Base-by-base conservation (phyloP, 2,888 invertebrate genomes). In the Chirona hameri region DNA sequence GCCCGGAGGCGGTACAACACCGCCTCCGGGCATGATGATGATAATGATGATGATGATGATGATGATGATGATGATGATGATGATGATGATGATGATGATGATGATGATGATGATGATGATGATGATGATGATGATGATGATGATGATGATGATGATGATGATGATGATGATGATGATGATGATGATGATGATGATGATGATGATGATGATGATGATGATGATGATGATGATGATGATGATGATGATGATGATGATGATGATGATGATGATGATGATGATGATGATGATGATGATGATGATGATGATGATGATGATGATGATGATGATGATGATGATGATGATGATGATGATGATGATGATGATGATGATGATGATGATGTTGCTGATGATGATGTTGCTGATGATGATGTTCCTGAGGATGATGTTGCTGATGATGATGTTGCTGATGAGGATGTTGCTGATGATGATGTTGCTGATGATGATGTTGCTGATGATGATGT, bases 281-380 rank as follows among this genome's bases (percentile, higher is more conserved):
- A 79, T 79, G 27, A 79, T 9, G 5, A 9, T 14, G 39, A 80
- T 80, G 21, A 39, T 31, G 46, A 31, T 15, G 39, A 31, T 12
- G 80, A 80, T n/a, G 80, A 80, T 80, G 80, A 80, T 80, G 80
- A 80, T 80, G 39, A 24, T 9, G 79, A 4, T 79, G 80, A 80
- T 80, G 21, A 21, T 24, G n/a, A 31, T 80, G 80, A 80, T 29
- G 12, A 80, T 39, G 9, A 80, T n/a, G 18, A 29, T 10, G 39
- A 21, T 24, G 39, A 79, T 12, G 0, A 21, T 12, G 80, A 79
- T 79, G 7, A 24, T 24, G 18, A 80, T 0, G 18, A 21, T n/a
- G 39, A 80, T 0, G 21, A 2, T n/a, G 9, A 80, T 80, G 39
- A 80, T 39, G 7, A 21, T 21, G 18, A 79, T 21, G 80, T 14